A percentile compares a stretch with the other conserved stretches of the same genome.
These are phyloP conservation scores for Gallinago stenura DNA, from an alignment of 2,797 vertebrate genomes.

Conservation along the genomic window DNA sequence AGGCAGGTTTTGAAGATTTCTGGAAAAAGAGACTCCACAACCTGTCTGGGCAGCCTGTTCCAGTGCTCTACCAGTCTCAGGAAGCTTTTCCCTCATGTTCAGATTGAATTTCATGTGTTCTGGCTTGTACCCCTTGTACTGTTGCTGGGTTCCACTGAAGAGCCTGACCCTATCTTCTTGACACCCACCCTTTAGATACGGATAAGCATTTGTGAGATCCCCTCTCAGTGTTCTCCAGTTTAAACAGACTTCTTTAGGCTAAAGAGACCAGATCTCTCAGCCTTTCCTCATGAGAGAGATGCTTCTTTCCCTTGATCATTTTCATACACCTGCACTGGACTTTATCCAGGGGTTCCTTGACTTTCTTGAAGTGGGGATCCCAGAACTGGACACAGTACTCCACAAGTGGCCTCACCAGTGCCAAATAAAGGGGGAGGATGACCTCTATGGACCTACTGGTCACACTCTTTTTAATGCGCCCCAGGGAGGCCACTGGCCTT, in stretches of 20 bases:
- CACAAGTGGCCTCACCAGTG: neutral
- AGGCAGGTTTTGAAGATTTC: neutral
- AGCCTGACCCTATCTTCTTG: neutral
- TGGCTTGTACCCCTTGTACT: neutral
- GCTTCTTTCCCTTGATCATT: neutral
- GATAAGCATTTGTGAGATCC: neutral
- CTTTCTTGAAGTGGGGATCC: neutral
- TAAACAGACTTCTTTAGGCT: no score
- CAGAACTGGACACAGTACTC: neutral
- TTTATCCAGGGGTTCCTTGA: neutral
- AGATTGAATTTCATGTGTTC: neutral
- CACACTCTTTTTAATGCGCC: neutral
- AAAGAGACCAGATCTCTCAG: neutral
- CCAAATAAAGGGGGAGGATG: no score
- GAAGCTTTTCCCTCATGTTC: neutral
- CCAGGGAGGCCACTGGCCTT: no score
- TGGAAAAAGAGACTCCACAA: no score
- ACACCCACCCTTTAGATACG: no score
- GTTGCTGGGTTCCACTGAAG: neutral
- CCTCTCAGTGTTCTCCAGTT: neutral
- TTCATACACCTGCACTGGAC: neutral
- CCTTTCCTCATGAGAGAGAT: neutral
- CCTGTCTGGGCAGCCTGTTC: neutral
- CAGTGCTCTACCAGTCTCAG: neutral
- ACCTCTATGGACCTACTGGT: neutral